Evolutionary conservation across 2,113 vertebrate genomes (phyloP), one percentile per base, ranked within the genome.

Genomic region (Hystrix cristata): DNA sequence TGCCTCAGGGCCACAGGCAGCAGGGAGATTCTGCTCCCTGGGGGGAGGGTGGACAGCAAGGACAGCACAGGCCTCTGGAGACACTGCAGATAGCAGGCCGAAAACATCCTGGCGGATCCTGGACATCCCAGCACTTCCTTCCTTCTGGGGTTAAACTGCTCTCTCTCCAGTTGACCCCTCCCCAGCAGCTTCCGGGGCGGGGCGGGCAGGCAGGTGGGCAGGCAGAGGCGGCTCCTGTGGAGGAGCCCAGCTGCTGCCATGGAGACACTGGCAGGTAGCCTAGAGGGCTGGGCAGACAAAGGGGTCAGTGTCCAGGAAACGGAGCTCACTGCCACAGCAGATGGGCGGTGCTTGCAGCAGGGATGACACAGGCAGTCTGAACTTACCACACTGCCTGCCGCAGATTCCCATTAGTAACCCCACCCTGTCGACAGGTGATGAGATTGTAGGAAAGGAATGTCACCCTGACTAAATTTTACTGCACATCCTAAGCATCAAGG

Each of bases 381-480:
- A 13, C 31, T 64, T 48, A 38, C 3, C 3, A 4, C 72, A 72
- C 67, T 25, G 69, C 21, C 27, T 2, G 3, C 27, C 23, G 11
- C 25, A 1, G 1, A 3, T 60, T 4, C 8, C 23, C 34, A 19
- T 72, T 43, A 43, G 3, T 78, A 27, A 14, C 65, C 11, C 15
- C 31, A 8, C 67, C 12, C 38, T 43, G 7, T 15, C 25, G 43
- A 46, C 1, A 25, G 21, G 18, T 29, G 48, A 8, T 0, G 29
- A 9, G 38, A 38, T 13, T 5, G 0, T 16, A 60, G 3, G 4
- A 8, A 43, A 7, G 53, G 23, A 25, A 46, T 2, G 0, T 7
- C n/a, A 43, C 27, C 59, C 46, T 7, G 15, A 3, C 51, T 3
- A 0, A 11, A 51, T 64, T 19, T 43, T 2, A 3, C n/a, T 2